phyloP scores from a whole-genome alignment of 1,140 invertebrate species.

The Oryzaephilus surinamensis region DNA sequence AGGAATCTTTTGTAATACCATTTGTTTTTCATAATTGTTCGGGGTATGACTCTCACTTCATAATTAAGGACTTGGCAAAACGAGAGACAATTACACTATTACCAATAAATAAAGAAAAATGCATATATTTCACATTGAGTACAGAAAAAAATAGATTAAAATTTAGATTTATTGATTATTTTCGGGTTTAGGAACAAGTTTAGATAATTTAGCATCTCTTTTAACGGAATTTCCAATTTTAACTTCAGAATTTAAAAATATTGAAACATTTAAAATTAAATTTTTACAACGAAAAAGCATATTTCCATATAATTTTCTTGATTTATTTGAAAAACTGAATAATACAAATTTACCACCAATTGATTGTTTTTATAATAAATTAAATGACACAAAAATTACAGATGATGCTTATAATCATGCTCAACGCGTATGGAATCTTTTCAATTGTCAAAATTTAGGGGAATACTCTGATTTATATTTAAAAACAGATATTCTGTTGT shows the following conservation, averaged over 20 bases:
- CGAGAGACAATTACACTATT: conserved; percentile 7
- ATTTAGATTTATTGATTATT: conserved; percentile 18
- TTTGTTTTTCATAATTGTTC: conserved; percentile 18
- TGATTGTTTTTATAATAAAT: conserved; percentile 30
- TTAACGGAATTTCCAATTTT: too few relatives aligned
- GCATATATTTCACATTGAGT: conserved; percentile 15
- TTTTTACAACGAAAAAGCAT: conserved; percentile 28
- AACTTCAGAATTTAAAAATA: too few relatives aligned
- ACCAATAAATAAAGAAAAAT: conserved; percentile 18
- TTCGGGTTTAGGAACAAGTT: conserved; percentile 14
- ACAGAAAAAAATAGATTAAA: conserved; percentile 5
- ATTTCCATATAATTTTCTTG: conserved; percentile 30
- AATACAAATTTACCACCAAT: conserved; percentile 26
- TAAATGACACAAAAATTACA: conserved; percentile 22
- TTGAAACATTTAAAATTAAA: conserved; percentile 19
- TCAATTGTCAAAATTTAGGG: conserved; percentile 31
- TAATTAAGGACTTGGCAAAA: conserved; percentile 13
- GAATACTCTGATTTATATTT: conserved; percentile 38
- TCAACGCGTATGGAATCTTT: conserved; percentile 35
- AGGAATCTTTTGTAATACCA: conserved; percentile 19
- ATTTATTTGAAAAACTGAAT: conserved; percentile 24
- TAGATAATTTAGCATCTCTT: conserved; percentile 12
- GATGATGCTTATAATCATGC: conserved; percentile 36
- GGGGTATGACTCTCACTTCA: conserved; percentile 16
- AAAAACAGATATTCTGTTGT: conserved; percentile 33